Conservation (phyloP, 1,140 invertebrate species). For the Drosophila rhopaloa region DNA sequence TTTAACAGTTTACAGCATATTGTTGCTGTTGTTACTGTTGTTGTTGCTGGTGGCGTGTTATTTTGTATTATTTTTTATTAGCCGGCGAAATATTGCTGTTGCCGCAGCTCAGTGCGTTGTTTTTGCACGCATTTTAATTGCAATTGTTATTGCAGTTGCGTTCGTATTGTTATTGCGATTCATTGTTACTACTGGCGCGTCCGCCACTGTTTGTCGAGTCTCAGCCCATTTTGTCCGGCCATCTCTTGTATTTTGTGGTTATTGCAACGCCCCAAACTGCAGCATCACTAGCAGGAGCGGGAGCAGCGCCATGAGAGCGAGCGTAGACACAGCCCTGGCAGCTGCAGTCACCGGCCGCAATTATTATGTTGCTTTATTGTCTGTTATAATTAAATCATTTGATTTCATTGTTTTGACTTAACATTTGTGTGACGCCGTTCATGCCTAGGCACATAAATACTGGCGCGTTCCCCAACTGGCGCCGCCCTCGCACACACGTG, state of each 20-base stretch:
- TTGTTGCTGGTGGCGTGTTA: slow-evolving; percentile 48
- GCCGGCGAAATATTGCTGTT: slow-evolving; percentile 29
- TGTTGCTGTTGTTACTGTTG: slow-evolving; percentile 33
- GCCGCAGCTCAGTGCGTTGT: slow-evolving; percentile 19
- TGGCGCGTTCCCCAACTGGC: neutral
- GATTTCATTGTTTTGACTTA: slow-evolving; percentile 76
- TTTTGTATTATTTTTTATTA: slow-evolving; percentile 75
- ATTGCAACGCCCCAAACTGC: slow-evolving; percentile 45
- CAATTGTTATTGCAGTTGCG: slow-evolving; percentile 67
- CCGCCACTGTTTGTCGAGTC: slow-evolving; percentile 16
- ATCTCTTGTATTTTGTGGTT: slow-evolving; percentile 51
- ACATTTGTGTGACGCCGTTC: slow-evolving; percentile 48
- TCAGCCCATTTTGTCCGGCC: slow-evolving; percentile 9
- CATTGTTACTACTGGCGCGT: slow-evolving; percentile 29
- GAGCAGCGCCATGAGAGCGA: neutral
- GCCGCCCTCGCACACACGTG: neutral
- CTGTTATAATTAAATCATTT: slow-evolving; percentile 83
- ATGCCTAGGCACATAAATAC: slow-evolving; percentile 6
- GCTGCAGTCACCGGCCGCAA: slow-evolving; percentile 59
- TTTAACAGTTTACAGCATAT: slow-evolving; percentile 77
- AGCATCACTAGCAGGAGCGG: neutral
- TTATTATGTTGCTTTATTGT: slow-evolving; percentile 79
- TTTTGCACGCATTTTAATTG: slow-evolving; percentile 76
- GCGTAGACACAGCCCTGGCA: slow-evolving; percentile 3
- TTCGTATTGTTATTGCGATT: slow-evolving; percentile 47